Conservation (phyloP, 2,797 vertebrate genomes). For the Spinibarbus caldwelli region DNA sequence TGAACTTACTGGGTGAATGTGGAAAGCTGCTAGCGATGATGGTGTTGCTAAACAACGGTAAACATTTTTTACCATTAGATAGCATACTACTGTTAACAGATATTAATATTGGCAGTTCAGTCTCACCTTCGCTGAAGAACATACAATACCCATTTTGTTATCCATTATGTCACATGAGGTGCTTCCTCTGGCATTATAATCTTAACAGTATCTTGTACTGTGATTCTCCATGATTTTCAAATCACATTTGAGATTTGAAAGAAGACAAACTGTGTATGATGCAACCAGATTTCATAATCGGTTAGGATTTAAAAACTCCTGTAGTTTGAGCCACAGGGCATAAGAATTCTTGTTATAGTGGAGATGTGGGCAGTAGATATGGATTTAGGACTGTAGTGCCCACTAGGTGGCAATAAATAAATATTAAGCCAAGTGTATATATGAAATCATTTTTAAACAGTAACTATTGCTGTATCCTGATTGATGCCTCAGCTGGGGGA, state of each 20-base stretch:
- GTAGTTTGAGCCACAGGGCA: background rate
- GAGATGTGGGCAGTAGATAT: background rate
- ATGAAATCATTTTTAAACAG: background rate
- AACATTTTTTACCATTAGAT: background rate
- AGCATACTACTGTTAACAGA: background rate
- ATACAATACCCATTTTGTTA: too few species aligned
- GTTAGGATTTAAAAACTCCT: background rate
- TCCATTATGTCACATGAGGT: background rate
- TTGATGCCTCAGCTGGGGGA: background rate
- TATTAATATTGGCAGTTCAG: background rate
- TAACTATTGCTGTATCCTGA: background rate
- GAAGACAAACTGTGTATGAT: background rate
- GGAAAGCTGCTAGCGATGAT: background rate
- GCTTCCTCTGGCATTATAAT: background rate
- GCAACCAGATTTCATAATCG: background rate
- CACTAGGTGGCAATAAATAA: constrained; percentile 29
- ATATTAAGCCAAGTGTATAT: background rate
- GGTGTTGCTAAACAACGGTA: background rate
- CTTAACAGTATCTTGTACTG: background rate
- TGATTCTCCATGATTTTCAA: background rate
- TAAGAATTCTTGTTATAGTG: background rate
- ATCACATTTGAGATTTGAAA: background rate
- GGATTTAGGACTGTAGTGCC: background rate
- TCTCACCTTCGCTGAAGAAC: background rate
- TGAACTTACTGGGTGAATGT: background rate